Evolutionary conservation across 2,888 invertebrate genomes (phyloP), one percentile per base, ranked within the genome.

Genomic region (Limnephilus marmoratus): DNA sequence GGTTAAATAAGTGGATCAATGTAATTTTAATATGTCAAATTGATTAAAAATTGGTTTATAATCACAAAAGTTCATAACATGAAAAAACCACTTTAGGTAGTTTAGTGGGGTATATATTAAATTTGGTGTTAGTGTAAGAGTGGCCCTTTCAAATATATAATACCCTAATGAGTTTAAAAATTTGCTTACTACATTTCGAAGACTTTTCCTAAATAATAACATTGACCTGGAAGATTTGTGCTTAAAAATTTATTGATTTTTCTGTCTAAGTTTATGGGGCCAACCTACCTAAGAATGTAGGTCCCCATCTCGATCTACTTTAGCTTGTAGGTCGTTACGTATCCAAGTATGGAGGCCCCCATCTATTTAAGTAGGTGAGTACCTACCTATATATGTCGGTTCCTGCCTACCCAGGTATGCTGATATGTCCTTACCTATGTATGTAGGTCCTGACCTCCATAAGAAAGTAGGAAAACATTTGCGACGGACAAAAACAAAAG

Each of bases 141-240:
- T 68, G 68, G 24, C 68, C 68, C 68, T 68, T 68, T 24, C 53
- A 68, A 24, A 68, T 68, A 68, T n/a, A 3, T 68, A 68, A 68
- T n/a, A 68, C 68, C 68, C n/a, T 68, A 68, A 24, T 7, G 68
- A 24, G 9, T 68, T 68, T 9, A 68, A n/a, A 7, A 24, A 68
- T 18, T 68, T n/a, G 5, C 24, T n/a, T n/a, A 0, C 24, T 24
- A 68, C 68, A 68, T 24, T 68, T 68, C 68, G 68, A 68, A 68
- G 68, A 68, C 68, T 68, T 68, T 68, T 68, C 68, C 68, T 68
- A 68, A 68, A n/a, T 68, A 68, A 68, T 68, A 68, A 24, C 68
- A 68, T 9, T 24, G 68, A 68, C 68, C 68, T 68, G 83, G 83
- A 83, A 83, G 37, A 83, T 83, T 83, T 83, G 83, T 83, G 83